Conservation (phyloP, 2,888 invertebrate species). For the Campopleginae sp. region DNA sequence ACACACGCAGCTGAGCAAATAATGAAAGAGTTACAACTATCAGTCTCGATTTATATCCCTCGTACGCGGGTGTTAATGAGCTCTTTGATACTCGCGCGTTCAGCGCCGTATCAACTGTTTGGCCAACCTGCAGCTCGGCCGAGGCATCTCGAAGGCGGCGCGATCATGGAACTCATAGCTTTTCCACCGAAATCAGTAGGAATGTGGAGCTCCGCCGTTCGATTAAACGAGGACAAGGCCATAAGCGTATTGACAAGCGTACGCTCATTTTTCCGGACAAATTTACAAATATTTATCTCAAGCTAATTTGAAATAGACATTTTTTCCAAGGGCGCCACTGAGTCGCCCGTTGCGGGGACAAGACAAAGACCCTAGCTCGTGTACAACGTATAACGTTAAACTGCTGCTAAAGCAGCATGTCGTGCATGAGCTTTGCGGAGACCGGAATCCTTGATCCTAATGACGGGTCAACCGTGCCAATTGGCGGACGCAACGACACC, state of each 20-base stretch:
- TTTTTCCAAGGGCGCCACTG: slow-evolving; percentile 37
- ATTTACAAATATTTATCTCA: neutral
- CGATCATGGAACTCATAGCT: neutral
- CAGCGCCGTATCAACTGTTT: slow-evolving; percentile 39
- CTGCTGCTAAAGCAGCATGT: slow-evolving; percentile 11
- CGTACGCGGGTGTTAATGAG: slow-evolving; percentile 36
- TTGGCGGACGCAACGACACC: slow-evolving; percentile 74
- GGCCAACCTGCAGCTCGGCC: neutral
- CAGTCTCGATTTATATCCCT: slow-evolving; percentile 46
- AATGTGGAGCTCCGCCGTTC: neutral
- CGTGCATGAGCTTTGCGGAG: slow-evolving; percentile 47
- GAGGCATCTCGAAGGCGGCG: neutral
- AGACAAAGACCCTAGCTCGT: slow-evolving; percentile 46
- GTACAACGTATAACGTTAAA: slow-evolving; percentile 28
- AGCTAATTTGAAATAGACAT: slow-evolving; percentile 7
- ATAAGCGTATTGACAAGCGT: neutral
- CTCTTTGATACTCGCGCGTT: slow-evolving; percentile 24
- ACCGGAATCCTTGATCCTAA: slow-evolving; percentile 82
- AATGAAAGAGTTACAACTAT: slow-evolving; percentile 30
- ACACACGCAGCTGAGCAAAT: slow-evolving; percentile 2
- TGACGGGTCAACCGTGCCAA: slow-evolving; percentile 82
- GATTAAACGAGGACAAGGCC: neutral
- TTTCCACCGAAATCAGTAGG: neutral
- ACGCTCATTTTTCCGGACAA: neutral
- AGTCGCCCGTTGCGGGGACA: neutral